Conservation (phyloP, 1,140 invertebrate genomes). For the Holcopasites calliopsidis region DNA sequence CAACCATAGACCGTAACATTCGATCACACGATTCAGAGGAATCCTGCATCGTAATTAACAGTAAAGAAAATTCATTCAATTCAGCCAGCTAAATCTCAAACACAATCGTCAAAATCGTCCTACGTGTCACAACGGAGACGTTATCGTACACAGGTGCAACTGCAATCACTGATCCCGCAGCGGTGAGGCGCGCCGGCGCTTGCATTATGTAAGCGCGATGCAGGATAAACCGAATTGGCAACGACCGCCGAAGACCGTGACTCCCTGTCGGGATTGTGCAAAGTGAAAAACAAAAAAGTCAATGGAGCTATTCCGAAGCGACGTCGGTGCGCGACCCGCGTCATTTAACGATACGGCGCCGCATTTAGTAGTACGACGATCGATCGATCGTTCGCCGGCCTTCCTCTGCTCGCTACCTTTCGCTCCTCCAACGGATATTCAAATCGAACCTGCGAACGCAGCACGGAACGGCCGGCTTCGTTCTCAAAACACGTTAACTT, state of each 20-base stretch:
- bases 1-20: too few relatives aligned
- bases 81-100: not conserved
- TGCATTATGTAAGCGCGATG: constrained; percentile 39
- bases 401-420: not conserved
- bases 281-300: constrained; percentile 41
- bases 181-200: constrained; percentile 7
- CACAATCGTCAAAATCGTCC: constrained; percentile 2
- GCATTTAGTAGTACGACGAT: constrained; percentile 15
- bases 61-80: too few relatives aligned
- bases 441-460: not conserved
- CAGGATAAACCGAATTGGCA: constrained; percentile 46
- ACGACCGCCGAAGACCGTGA: constrained; percentile 38
- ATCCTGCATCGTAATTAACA: too few relatives aligned
- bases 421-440: not conserved
- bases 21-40: too few relatives aligned
- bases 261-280: constrained; percentile 34
- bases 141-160: constrained; percentile 14
- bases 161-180: constrained; percentile 13
- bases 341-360: constrained; percentile 39
- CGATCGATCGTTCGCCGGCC: constrained; percentile 25
- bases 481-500: constrained; percentile 24
- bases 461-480: not conserved
- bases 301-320: constrained; percentile 42
- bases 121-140: not conserved
- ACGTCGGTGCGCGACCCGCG: constrained; percentile 9